Percentiles rank a stretch among this genome's conserved stretches.
Conservation (phyloP, 2,113 vertebrate species). For the Ptilonorhynchus violaceus region DNA sequence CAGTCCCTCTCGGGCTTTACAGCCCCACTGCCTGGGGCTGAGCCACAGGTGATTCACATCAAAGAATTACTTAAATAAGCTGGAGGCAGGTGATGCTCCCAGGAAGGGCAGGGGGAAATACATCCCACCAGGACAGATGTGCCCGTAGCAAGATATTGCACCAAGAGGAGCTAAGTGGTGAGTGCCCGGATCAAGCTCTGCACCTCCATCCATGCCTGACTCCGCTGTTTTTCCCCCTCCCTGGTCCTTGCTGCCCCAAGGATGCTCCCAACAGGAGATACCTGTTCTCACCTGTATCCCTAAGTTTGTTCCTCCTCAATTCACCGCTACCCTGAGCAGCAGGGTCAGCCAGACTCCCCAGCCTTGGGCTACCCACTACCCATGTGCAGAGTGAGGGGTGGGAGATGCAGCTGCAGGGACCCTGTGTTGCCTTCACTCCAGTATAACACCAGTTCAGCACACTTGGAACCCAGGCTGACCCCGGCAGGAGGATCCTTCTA, state of each 20-base stretch:
- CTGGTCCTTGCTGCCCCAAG: background rate
- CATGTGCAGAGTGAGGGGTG: rapidly evolving
- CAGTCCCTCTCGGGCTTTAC: background rate
- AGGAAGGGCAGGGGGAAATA: background rate
- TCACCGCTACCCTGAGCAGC: background rate
- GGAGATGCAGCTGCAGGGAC: background rate
- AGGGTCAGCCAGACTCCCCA: background rate
- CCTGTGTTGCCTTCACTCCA: background rate
- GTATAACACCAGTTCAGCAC: background rate
- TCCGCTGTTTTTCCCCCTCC: background rate
- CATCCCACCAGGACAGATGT: background rate
- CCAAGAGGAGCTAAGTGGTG: rapidly evolving
- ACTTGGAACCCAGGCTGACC: background rate
- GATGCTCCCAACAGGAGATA: background rate
- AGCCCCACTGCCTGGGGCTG: background rate
- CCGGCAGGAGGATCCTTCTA: background rate
- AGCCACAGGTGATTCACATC: rapidly evolving
- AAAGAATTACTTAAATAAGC: background rate
- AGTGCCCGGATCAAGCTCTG: background rate
- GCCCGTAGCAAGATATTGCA: background rate
- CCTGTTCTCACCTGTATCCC: rapidly evolving
- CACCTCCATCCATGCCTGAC: background rate
- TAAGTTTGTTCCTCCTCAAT: background rate
- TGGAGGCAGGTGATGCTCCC: background rate
- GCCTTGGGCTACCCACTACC: background rate